Percentiles rank a stretch among this genome's conserved stretches.
Evolutionary conservation across 2,113 vertebrate species (phyloP).

Genomic region (Dasyornis broadbenti): DNA sequence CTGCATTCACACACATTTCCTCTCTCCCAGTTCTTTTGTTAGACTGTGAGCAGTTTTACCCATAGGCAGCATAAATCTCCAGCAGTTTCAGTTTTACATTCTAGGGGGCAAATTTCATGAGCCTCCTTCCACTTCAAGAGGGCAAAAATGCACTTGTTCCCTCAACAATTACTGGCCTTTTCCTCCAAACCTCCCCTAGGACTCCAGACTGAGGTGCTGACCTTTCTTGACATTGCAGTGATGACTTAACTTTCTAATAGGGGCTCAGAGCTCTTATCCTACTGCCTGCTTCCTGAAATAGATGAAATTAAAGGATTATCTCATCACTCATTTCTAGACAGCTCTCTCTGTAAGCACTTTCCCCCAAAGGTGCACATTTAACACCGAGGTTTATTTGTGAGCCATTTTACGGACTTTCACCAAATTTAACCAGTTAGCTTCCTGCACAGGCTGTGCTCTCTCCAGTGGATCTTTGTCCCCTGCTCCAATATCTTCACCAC

Average conservation of each 20-base stretch:
- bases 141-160: not conserved
- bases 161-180: not conserved
- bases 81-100: not conserved
- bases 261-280: constrained; percentile 49
- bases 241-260: constrained; percentile 31
- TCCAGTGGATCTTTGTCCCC: not conserved
- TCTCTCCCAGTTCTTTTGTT: not conserved
- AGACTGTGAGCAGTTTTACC: not conserved
- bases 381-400: not conserved
- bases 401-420: not conserved
- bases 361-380: not conserved
- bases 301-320: constrained; percentile 65
- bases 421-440: not conserved
- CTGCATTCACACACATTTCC: not conserved
- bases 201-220: not conserved
- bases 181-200: not conserved
- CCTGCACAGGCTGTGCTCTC: not conserved
- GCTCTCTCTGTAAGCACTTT: not conserved
- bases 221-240: constrained; percentile 35
- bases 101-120: not conserved
- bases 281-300: constrained; percentile 65
- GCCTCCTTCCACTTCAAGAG: not conserved
- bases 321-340: constrained; percentile 12
- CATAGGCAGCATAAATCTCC: not conserved
- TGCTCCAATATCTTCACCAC: not conserved